Evolutionary conservation across 2,113 vertebrate genomes (phyloP).

Genomic region (Gymnarchus niloticus): DNA sequence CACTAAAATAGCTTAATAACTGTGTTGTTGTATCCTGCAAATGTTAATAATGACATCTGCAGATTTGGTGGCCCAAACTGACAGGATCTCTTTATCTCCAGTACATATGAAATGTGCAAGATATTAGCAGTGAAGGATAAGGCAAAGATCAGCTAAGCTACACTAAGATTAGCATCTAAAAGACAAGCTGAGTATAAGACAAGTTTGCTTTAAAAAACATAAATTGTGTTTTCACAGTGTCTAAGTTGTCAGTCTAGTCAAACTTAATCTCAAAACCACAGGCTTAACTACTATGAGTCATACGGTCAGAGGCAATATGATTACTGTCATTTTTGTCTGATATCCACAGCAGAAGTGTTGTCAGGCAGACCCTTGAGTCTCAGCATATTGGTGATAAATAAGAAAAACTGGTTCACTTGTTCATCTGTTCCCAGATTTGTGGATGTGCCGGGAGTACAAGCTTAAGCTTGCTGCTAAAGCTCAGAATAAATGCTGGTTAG

Average conservation of each 20-base stretch:
- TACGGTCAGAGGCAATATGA: background rate
- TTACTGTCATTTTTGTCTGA: background rate
- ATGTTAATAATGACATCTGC: background rate
- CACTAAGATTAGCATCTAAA: background rate
- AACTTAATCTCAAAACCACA: background rate
- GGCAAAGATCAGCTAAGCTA: background rate
- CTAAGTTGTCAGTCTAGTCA: background rate
- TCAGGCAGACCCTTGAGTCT: background rate
- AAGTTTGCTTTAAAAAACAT: too few species aligned
- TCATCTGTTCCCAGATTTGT: background rate
- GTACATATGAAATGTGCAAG: background rate
- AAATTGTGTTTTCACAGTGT: background rate
- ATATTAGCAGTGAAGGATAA: background rate
- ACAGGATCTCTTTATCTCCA: conserved; percentile 6
- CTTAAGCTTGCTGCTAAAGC: background rate
- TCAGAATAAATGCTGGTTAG: background rate
- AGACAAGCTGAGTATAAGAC: too few species aligned
- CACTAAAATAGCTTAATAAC: background rate
- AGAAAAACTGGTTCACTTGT: background rate
- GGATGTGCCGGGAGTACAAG: background rate
- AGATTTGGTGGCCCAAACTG: background rate
- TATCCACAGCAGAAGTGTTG: background rate
- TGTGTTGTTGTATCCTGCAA: background rate
- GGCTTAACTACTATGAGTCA: background rate
- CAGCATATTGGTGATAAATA: background rate